These are phyloP conservation scores for Serranus cabrilla DNA, from an alignment of 2,797 vertebrate genomes.

Conservation along the genomic window DNA sequence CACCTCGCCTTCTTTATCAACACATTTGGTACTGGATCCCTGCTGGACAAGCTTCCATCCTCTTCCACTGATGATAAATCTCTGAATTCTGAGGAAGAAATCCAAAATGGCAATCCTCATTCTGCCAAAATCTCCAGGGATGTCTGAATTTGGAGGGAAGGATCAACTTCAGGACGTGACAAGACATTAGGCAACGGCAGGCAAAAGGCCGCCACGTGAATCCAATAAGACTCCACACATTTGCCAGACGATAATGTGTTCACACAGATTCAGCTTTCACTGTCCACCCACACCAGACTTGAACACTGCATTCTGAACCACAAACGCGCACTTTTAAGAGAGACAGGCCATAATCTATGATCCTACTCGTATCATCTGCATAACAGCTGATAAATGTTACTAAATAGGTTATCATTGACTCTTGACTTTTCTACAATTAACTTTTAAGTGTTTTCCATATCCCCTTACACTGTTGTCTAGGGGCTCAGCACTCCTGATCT, in stretches of 20 bases:
- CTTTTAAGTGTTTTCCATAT: constrained; percentile 24
- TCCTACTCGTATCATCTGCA: constrained; percentile 14
- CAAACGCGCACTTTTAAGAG: constrained; percentile 5
- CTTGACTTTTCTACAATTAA: neutral
- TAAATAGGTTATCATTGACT: constrained; percentile 43
- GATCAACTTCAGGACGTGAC: constrained; percentile 61
- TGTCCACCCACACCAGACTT: constrained; percentile 42
- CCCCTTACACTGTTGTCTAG: constrained; percentile 23
- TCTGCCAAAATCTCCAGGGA: constrained; percentile 63
- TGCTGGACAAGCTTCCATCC: constrained; percentile 30
- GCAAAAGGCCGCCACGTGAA: constrained; percentile 57
- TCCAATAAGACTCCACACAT: constrained; percentile 66
- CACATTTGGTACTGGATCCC: constrained; percentile 38
- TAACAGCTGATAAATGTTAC: constrained; percentile 23
- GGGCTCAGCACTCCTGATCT: constrained; percentile 4
- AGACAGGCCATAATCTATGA: constrained; percentile 7
- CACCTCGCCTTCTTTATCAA: constrained; percentile 24
- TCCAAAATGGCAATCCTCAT: constrained; percentile 65
- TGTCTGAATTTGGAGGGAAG: constrained; percentile 57
- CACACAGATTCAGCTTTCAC: constrained; percentile 38
- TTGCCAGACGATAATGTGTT: constrained; percentile 55
- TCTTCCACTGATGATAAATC: constrained; percentile 55
- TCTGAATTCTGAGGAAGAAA: constrained; percentile 57
- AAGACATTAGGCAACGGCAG: constrained; percentile 63
- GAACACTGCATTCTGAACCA: constrained; percentile 18